Evolutionary conservation across 2,113 vertebrate genomes (phyloP).

Genomic region (Rhombomys opimus): DNA sequence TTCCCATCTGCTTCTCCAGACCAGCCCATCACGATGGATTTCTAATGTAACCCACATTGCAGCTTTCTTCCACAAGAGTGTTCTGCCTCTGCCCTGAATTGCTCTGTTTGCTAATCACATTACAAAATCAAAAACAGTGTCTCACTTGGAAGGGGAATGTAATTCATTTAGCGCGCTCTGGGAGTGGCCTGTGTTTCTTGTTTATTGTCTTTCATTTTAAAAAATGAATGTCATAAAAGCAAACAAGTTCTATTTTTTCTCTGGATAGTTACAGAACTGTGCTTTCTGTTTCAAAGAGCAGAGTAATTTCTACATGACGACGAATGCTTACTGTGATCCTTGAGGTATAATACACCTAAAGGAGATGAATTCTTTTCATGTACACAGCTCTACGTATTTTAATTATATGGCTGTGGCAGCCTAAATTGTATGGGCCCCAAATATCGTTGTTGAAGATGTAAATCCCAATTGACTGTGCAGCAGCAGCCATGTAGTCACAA

Average conservation of each 20-base stretch:
- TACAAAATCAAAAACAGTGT: conserved; percentile 15
- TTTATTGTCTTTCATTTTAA: background rate
- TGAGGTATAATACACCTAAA: background rate
- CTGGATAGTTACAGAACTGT: background rate
- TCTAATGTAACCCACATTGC: conserved; percentile 28
- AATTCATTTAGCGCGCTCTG: background rate
- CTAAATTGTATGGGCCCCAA: background rate
- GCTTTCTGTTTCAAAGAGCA: background rate
- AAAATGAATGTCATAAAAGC: conserved; percentile 23
- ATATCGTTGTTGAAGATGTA: background rate
- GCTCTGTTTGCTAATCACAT: conserved; percentile 33
- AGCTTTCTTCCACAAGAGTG: background rate
- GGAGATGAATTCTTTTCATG: background rate
- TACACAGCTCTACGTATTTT: background rate
- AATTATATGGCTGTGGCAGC: background rate
- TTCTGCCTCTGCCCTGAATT: background rate
- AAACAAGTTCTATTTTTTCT: background rate
- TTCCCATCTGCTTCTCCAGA: conserved; percentile 32
- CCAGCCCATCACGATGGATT: background rate
- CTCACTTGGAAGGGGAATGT: background rate
- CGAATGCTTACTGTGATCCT: background rate
- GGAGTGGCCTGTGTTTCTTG: background rate
- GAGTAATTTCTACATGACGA: background rate
- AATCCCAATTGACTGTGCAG: background rate
- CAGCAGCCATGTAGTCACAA: background rate